Evolutionary conservation across 37 sponge, comb jelly and placozoan genomes (phyloP).

Genomic region (Haliclona indistincta): DNA sequence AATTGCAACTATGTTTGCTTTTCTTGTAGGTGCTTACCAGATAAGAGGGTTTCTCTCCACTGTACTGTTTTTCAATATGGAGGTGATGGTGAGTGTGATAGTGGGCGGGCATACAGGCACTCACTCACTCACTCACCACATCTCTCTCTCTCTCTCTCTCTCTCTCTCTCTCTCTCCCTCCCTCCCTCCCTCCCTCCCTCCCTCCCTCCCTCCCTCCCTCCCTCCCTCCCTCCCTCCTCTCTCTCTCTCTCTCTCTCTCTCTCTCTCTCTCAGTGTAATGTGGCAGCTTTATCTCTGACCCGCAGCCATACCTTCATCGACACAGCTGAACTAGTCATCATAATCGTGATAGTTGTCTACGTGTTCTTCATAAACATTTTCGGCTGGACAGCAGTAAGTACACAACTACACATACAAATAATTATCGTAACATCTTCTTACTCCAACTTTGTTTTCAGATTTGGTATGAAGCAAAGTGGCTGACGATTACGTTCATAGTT

Average conservation of each 20-base stretch:
- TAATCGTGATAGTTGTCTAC: conserved; percentile 11
- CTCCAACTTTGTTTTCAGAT: conserved; percentile 7
- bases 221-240: not conserved
- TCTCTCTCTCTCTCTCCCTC: not conserved
- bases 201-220: not conserved
- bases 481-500: conserved; percentile 14
- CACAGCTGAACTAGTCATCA: conserved; percentile 24
- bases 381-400: conserved; percentile 39
- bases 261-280: conserved; percentile 18
- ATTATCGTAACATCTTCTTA: not conserved
- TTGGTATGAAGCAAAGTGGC: conserved; percentile 1
- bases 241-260: not conserved
- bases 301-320: conserved; percentile 18
- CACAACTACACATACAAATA: not conserved
- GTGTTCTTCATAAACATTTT: conserved; percentile 6
- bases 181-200: not conserved
- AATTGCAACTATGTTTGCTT: not conserved
- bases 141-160: not conserved
- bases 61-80: conserved; percentile 26
- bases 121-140: not conserved
- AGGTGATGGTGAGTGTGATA: conserved; percentile 22
- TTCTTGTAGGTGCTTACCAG: conserved; percentile 39
- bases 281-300: conserved; percentile 19
- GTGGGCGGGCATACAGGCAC: not conserved
- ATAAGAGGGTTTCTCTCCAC: conserved; percentile 22